These are phyloP conservation scores for Camponotus floridanus DNA, from an alignment of 1,140 invertebrate genomes.

Conservation along the genomic window DNA sequence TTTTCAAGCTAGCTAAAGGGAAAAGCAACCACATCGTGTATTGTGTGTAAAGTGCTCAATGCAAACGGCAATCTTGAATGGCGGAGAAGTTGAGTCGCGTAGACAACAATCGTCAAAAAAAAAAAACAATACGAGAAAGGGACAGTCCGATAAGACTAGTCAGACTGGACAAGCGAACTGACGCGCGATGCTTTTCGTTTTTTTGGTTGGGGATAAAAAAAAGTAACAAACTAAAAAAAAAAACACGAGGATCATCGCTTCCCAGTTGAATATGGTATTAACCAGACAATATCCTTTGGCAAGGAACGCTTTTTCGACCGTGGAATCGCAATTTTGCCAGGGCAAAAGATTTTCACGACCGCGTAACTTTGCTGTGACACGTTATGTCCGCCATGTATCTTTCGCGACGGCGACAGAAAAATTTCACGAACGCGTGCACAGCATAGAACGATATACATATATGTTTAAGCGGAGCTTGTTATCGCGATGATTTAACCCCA, in stretches of 20 bases:
- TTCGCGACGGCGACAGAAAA: slow-evolving; percentile 54
- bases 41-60: slow-evolving; percentile 49
- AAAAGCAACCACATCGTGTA: slow-evolving; percentile 41
- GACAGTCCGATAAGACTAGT: slow-evolving; percentile 37
- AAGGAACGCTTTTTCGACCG: slow-evolving; percentile 34
- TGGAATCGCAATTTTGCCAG: slow-evolving; percentile 40
- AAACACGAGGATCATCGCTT: not conserved
- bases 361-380: slow-evolving; percentile 43
- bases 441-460: slow-evolving; percentile 22
- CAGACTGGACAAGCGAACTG: slow-evolving; percentile 33
- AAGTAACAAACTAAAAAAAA: not conserved
- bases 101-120: slow-evolving; percentile 35
- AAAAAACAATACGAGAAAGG: slow-evolving; percentile 53
- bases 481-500: slow-evolving; percentile 48
- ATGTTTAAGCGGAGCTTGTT: slow-evolving; percentile 44
- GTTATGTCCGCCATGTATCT: slow-evolving; percentile 55
- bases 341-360: slow-evolving; percentile 46
- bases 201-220: not conserved
- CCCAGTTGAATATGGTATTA: slow-evolving; percentile 19
- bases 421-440: slow-evolving; percentile 44
- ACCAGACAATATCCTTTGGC: slow-evolving; percentile 22
- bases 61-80: slow-evolving; percentile 40
- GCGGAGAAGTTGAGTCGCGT: slow-evolving; percentile 23
- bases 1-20: slow-evolving; percentile 26
- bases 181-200: slow-evolving; percentile 28